Base-by-base conservation (phyloP, 2,113 vertebrate species). In the Nesogale talazaci region DNA sequence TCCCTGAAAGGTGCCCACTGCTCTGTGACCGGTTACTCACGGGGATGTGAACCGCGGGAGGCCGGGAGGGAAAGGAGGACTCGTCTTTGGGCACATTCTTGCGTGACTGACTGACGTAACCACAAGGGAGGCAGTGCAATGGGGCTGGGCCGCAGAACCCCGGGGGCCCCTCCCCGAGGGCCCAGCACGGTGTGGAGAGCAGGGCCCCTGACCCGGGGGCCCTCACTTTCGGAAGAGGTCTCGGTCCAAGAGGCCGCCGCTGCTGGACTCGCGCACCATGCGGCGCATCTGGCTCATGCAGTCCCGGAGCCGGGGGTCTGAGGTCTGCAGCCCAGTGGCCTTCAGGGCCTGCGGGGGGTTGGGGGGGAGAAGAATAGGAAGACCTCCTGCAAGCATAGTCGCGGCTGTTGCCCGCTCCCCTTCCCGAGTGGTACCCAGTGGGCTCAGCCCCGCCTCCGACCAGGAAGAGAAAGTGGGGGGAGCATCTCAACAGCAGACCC, bases 151-250 rank as follows among this genome's bases (percentile, higher is more conserved):
- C 86, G 19, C 40, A 63, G 12, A 76, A 81, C 70, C 40, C 69
- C 56, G 22, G 78, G 84, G 52, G 46, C 69, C 36, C 34, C 59
- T 91, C 34, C 77, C 15, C 46, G 27, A 34, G 56, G 86, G 42
- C 67, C 72, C 16, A 78, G 67, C 77, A 67, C 17, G 77, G 29
- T 63, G 90, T n/a, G 80, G 42, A 91, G 77, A 95, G 25, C 1
- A 19, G 22, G 91, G 82, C 85, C 52, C 65, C 89, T 84, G 36
- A 83, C 46, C 88, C 76, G 17, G 19, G 85, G 90, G 70, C 81
- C 75, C 97, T 98, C 96, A 99, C 99, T 98, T 99, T 96, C 96
- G 97, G 97, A 99, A 99, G 56, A 99, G 98, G 25, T 99, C 98
- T 85, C 97, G 97, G 95, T 99, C 98, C 97, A 99, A 98, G 97